Percentiles rank a stretch among this genome's conserved stretches.
Conservation (phyloP, 2,888 invertebrate species). For the Hirudinaria manillensis region DNA sequence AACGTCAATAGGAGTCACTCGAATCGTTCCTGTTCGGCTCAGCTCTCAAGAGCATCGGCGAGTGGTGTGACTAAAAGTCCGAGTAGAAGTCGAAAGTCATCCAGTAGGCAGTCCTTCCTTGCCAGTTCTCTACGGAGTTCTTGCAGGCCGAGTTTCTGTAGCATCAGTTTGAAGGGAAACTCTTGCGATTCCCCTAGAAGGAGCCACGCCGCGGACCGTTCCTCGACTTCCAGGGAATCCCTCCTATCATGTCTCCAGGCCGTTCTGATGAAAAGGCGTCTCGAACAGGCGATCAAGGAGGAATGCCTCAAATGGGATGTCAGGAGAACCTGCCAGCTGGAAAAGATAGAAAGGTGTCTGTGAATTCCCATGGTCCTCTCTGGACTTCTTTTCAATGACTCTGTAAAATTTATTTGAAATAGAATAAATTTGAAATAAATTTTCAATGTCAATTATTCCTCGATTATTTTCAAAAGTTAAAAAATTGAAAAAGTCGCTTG, state of each 20-base stretch:
- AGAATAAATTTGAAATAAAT: constrained; percentile 2
- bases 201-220: not conserved
- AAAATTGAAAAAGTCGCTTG: not conserved
- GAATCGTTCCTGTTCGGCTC: too few species aligned
- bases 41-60: too few species aligned
- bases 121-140: not conserved
- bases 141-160: constrained; percentile 1
- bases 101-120: too few species aligned
- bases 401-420: not conserved
- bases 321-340: not conserved
- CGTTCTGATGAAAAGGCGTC: not conserved
- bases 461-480: too few species aligned
- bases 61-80: too few species aligned
- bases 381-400: too few species aligned
- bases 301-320: not conserved
- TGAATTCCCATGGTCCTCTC: too few species aligned
- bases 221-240: constrained; percentile 1
- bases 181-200: too few species aligned
- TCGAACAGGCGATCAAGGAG: not conserved
- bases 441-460: not conserved
- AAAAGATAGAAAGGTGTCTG: too few species aligned
- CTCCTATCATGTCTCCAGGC: constrained; percentile 1
- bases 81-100: too few species aligned
- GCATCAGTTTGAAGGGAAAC: not conserved
- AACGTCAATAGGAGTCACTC: too few species aligned